A percentile compares a stretch with the other conserved stretches of the same genome.
These are phyloP conservation scores for Dromaius novaehollandiae DNA, from an alignment of 2,113 vertebrate species.

Conservation along the genomic window DNA sequence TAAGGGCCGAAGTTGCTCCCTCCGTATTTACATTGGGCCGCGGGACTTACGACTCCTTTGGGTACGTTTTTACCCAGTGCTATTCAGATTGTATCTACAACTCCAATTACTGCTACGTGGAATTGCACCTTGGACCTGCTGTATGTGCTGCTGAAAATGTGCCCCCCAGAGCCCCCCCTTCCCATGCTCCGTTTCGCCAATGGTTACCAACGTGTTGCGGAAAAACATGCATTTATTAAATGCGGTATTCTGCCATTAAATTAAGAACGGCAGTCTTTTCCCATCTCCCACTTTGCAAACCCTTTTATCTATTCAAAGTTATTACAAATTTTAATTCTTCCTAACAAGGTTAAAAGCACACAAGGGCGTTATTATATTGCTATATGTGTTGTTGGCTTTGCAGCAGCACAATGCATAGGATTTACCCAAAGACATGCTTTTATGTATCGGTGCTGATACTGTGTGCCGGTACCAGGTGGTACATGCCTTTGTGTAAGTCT, in stretches of 20 bases:
- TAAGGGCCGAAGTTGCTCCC: neutral
- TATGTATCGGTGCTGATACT: accelerated
- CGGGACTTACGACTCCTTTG: neutral
- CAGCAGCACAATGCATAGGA: neutral
- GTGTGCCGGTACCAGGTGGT: accelerated
- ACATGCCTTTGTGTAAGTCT: neutral
- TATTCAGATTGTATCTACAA: neutral
- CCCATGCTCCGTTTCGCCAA: neutral
- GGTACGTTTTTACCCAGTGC: neutral
- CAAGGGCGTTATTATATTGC: accelerated
- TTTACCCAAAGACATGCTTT: neutral
- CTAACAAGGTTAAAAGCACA: neutral
- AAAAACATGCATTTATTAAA: accelerated
- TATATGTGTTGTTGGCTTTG: neutral
- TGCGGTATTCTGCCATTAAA: too few species aligned
- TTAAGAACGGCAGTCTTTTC: neutral
- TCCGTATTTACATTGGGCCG: neutral
- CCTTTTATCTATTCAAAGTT: neutral
- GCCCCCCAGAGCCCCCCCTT: neutral
- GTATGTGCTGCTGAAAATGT: neutral
- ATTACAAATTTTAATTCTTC: neutral
- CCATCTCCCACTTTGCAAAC: neutral
- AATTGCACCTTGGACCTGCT: neutral
- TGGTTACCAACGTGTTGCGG: neutral
- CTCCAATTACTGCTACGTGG: neutral